Evolutionary conservation across 1,140 invertebrate species (phyloP).

Genomic region (Lepidurus arcticus): DNA sequence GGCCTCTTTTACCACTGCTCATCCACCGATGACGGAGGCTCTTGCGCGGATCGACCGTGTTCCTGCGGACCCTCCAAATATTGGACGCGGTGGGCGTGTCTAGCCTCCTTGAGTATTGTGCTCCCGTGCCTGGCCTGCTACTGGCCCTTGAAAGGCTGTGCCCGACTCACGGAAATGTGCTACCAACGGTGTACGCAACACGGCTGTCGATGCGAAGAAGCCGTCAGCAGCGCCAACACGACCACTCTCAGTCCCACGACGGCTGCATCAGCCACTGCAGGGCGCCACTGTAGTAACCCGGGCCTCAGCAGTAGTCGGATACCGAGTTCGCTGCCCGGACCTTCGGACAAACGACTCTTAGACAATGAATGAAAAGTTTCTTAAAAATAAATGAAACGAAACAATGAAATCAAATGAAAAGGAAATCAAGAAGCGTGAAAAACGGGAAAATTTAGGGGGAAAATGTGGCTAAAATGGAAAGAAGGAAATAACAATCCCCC

Average conservation of each 20-base stretch:
- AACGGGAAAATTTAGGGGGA: background rate
- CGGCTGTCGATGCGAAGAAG: conserved; percentile 54
- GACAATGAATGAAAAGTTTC: conserved; percentile 10
- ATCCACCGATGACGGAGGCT: conserved; percentile 58
- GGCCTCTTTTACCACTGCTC: conserved; percentile 87
- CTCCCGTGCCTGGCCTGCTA: conserved; percentile 86
- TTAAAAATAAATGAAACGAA: too few relatives aligned
- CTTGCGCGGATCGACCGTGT: conserved; percentile 77
- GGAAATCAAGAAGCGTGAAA: background rate
- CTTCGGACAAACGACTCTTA: conserved; percentile 1
- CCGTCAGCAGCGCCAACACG: conserved; percentile 31
- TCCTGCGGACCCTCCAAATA: conserved; percentile 66
- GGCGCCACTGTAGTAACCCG: background rate
- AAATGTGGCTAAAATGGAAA: background rate
- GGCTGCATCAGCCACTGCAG: background rate
- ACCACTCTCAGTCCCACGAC: background rate
- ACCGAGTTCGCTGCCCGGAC: background rate
- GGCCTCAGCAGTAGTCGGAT: background rate
- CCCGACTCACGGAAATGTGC: conserved; percentile 67
- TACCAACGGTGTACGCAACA: conserved; percentile 70
- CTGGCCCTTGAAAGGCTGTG: conserved; percentile 78
- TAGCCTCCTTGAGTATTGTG: conserved; percentile 67
- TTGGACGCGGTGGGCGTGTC: conserved; percentile 72
- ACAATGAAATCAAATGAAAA: too few relatives aligned
- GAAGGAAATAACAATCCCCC: background rate